Percentiles rank a stretch among this genome's conserved stretches.
Evolutionary conservation across 2,113 vertebrate genomes (phyloP).

Genomic region (Poecile atricapillus): DNA sequence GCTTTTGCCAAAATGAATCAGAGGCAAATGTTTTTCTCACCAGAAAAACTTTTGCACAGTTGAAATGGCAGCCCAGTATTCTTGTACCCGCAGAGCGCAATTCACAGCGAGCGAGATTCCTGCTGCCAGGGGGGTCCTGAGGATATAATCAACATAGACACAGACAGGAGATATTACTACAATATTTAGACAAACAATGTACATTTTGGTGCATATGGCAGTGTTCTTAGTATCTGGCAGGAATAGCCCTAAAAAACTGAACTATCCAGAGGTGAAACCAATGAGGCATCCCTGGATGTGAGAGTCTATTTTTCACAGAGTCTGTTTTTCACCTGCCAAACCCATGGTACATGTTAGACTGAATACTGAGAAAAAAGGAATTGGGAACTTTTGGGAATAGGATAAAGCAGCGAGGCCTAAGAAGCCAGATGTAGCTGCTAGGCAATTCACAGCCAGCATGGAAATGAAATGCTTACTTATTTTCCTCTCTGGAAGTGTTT

Average conservation of each 20-base stretch:
- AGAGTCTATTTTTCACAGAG: neutral
- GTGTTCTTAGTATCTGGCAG: neutral
- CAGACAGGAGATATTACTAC: neutral
- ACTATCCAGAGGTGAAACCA: neutral
- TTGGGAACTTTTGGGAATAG: neutral
- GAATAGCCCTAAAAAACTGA: neutral
- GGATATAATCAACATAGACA: neutral
- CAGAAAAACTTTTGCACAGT: slow-evolving; percentile 55
- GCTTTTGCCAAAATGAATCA: neutral
- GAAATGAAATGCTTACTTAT: neutral
- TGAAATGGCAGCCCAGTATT: slow-evolving; percentile 54
- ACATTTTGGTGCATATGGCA: neutral
- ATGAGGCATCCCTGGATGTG: neutral
- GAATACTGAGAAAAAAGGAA: neutral
- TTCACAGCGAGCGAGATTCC: neutral
- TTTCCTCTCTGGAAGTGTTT: neutral
- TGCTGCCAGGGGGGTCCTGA: slow-evolving; percentile 29
- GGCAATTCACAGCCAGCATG: neutral
- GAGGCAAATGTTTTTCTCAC: slow-evolving; percentile 44
- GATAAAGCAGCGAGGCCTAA: neutral
- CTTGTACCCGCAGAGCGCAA: neutral
- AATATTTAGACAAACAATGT: neutral
- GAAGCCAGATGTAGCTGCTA: neutral
- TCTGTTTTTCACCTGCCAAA: neutral
- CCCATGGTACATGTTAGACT: neutral